phyloP scores from a whole-genome alignment of 30 jellyfish, hydroid and myxozoan genomes.

The Chrysaora quinquecirrha region DNA sequence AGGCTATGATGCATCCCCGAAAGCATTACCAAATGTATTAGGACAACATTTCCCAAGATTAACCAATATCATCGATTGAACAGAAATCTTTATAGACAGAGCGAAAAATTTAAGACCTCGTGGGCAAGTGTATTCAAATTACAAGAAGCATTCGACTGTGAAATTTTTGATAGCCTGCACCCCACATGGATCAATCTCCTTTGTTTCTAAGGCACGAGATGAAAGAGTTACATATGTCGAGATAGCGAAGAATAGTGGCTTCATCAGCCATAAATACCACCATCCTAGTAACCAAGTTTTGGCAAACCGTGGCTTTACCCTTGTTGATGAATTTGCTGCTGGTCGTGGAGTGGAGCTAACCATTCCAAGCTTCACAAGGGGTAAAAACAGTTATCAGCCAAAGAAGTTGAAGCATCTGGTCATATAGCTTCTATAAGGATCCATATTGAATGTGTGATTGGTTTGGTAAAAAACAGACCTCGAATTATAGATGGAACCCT shows the following conservation, averaged over 20 bases:
- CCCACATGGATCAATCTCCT: conserved; percentile 33
- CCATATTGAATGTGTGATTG: neutral
- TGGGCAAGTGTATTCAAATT: conserved; percentile 22
- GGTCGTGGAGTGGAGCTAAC: neutral
- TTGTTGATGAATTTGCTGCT: neutral
- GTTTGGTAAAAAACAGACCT: neutral
- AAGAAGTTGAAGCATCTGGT: neutral
- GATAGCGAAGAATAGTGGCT: neutral
- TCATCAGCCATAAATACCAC: neutral
- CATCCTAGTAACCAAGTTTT: neutral
- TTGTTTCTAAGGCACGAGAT: conserved; percentile 42
- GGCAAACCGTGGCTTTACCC: neutral
- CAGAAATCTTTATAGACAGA: conserved; percentile 44
- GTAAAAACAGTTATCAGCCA: neutral
- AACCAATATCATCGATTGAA: conserved; percentile 28
- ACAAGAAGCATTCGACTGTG: neutral
- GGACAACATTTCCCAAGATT: conserved; percentile 33
- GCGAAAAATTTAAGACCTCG: conserved; percentile 29
- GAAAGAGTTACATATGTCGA: conserved; percentile 37
- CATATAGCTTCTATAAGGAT: conserved; percentile 4
- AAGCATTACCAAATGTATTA: conserved; percentile 19
- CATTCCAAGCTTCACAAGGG: conserved; percentile 12
- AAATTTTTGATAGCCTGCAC: conserved; percentile 32
- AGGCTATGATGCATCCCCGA: conserved; percentile 7
- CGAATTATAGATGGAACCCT: neutral